Evolutionary conservation across 2,797 vertebrate species (phyloP).

Genomic region (Falco columbarius): DNA sequence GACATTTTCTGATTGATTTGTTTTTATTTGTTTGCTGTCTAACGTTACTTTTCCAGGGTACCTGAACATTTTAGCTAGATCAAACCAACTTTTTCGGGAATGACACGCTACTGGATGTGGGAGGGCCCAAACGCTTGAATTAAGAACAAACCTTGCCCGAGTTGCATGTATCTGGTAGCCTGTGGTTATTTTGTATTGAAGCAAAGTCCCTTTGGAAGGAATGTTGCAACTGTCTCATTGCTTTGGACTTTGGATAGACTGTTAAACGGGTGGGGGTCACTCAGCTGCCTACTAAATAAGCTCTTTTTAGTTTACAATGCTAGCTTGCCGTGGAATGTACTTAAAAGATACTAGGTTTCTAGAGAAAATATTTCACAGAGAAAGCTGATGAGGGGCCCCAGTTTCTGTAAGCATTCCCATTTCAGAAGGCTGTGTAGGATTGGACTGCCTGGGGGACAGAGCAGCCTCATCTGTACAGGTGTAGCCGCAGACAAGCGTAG

Average conservation of each 20-base stretch:
- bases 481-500: fast-evolving
- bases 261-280: neutral
- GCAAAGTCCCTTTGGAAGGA: neutral
- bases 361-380: neutral
- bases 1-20: neutral
- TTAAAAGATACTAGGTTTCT: neutral
- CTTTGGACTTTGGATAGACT: neutral
- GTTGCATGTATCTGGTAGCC: neutral
- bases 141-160: neutral
- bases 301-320: neutral
- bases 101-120: neutral
- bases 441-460: neutral
- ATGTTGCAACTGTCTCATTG: neutral
- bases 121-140: neutral
- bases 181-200: neutral
- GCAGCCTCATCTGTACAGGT: neutral
- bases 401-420: fast-evolving
- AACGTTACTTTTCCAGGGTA: slow-evolving; percentile 2
- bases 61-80: neutral
- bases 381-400: neutral
- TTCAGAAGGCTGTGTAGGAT: neutral
- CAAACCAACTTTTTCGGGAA: neutral
- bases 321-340: neutral
- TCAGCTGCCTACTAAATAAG: neutral
- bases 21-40: neutral